Conservation (phyloP, 2,888 invertebrate species). For the Thyatira batis region DNA sequence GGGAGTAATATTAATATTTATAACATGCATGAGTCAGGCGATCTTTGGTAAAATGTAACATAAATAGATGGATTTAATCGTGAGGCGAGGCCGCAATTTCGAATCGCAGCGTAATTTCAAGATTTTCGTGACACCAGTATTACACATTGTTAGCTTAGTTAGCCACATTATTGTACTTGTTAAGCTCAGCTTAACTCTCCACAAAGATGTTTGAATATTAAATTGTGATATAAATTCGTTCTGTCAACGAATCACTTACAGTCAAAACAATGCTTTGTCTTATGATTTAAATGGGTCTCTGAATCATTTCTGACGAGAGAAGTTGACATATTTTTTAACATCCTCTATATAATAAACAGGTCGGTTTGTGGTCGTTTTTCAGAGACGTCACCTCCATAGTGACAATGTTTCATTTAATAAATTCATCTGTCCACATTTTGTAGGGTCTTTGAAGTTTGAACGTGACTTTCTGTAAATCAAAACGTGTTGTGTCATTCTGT, state of each 20-base stretch:
- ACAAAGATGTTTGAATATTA: background rate
- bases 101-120: background rate
- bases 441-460: conserved; percentile 50
- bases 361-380: background rate
- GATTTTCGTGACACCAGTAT: background rate
- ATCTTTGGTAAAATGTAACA: background rate
- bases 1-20: background rate
- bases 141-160: background rate
- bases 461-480: conserved; percentile 40
- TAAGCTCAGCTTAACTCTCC: background rate
- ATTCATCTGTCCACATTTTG: conserved; percentile 38
- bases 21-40: background rate
- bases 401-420: conserved; percentile 24
- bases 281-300: background rate
- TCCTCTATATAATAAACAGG: background rate
- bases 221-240: background rate
- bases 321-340: background rate
- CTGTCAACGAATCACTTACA: background rate
- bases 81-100: background rate
- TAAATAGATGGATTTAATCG: background rate
- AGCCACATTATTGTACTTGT: background rate
- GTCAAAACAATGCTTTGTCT: background rate
- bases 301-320: background rate
- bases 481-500: conserved; percentile 51
- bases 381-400: conserved; percentile 19